A percentile compares a stretch with the other conserved stretches of the same genome.
These are phyloP conservation scores for Guaruba guarouba DNA, from an alignment of 2,113 vertebrate species.

Conservation along the genomic window DNA sequence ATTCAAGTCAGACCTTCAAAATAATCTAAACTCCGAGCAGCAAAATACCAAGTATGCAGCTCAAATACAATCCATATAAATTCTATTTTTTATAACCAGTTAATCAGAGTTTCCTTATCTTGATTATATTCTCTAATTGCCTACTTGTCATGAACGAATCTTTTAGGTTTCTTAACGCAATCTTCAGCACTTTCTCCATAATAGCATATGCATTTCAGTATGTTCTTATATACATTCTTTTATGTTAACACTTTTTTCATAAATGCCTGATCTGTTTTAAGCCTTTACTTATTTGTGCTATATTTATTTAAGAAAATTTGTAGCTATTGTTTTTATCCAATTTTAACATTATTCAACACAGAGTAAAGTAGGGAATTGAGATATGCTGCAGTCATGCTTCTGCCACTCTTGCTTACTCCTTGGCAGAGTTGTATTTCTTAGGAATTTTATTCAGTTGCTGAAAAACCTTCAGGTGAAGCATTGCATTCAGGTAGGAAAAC, in stretches of 20 bases:
- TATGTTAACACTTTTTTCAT: background rate
- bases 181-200: background rate
- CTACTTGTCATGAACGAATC: background rate
- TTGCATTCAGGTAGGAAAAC: background rate
- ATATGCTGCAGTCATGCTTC: background rate
- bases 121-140: background rate
- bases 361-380: background rate
- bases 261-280: background rate
- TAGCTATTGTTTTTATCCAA: background rate
- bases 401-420: background rate
- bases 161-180: background rate
- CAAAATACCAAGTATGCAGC: background rate
- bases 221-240: background rate
- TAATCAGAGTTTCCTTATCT: background rate
- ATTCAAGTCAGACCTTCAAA: background rate
- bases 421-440: background rate
- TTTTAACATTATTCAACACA: background rate
- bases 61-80: background rate
- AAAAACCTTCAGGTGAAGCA: background rate
- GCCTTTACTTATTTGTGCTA: background rate
- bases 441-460: background rate
- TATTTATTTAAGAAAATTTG: background rate
- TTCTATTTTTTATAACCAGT: background rate
- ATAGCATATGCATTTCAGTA: background rate
- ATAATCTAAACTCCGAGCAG: background rate